Conservation (phyloP, 2,888 invertebrate species). For the Villa cingulata region DNA sequence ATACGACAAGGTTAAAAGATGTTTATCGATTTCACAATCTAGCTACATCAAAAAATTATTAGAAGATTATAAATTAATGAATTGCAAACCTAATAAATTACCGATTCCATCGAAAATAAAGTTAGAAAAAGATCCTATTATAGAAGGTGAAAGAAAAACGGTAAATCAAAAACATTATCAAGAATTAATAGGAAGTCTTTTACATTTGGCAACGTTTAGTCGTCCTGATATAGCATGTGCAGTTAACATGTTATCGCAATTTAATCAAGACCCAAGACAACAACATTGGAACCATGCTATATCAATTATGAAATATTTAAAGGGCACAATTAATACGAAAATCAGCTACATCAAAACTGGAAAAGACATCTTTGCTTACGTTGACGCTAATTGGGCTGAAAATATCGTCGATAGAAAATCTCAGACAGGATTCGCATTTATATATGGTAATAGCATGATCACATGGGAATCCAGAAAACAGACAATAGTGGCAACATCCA, state of each 20-base stretch:
- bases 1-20: not conserved
- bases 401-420: no score
- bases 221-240: constrained; percentile 8
- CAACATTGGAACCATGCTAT: constrained; percentile 5
- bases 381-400: not conserved
- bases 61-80: not conserved
- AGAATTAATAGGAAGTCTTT: constrained; percentile 4
- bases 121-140: constrained; percentile 4
- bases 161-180: constrained; percentile 2
- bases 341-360: constrained; percentile 2
- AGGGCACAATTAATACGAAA: constrained; percentile 1
- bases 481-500: constrained; percentile 11
- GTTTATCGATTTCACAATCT: constrained; percentile 1
- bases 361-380: not conserved
- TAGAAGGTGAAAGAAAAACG: constrained; percentile 1
- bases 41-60: constrained; percentile 6
- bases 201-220: constrained; percentile 6
- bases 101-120: constrained; percentile 3
- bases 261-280: not conserved
- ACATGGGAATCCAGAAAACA: constrained; percentile 1
- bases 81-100: constrained; percentile 5
- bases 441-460: no score
- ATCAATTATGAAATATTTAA: constrained; percentile 1
- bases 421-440: not conserved
- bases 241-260: constrained; percentile 5